Base-by-base conservation (phyloP, 2,797 vertebrate genomes). In the Malurus leucopterus region DNA sequence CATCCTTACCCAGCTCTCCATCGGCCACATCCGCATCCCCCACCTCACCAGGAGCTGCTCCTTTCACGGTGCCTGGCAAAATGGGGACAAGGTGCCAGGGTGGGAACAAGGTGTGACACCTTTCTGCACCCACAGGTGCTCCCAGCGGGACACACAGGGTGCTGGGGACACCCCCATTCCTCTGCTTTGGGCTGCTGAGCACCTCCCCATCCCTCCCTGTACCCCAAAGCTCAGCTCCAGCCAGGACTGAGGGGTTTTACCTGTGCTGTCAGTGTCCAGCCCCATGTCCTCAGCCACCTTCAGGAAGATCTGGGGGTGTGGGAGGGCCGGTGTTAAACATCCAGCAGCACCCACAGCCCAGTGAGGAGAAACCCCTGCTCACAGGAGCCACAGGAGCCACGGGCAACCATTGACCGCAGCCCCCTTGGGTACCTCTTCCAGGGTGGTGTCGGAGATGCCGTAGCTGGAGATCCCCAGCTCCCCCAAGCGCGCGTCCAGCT, bases 391-490 rank as follows among this genome's bases (percentile, higher is more conserved):
- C 0, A 0, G 20, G 14, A 64, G 5, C 54, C 4, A 0, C 8
- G 16, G 38, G 3, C 30, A 38, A 27, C 32, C 58, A 17, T 24
- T 14, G 13, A 16, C 27, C 3, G 0, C 32, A 30, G 41, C 50
- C 41, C 58, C 50, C 30, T 34, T 0, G 1, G 34, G 62, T 79
- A 98, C 98, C 98, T 99, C 98, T 88, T 99, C 98, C 44, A 99
- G 97, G 9, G 97, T 98, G 93, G 98, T 98, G 95, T 99, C 98
- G 0, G 98, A 98, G 79, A 99, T 97, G 40, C 98, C 98, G 0
- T 99, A 99, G 96, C 98, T 97, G n/a, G 96, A 94, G 76, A 99
- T 90, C 54, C 98, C 98, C 83, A 99, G 88, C 7, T 98, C 97
- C 1, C 44, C 70, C 90, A 98, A 96, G 44, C n/a, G 97, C 9